Evolutionary conservation across 2,797 vertebrate species (phyloP).

Genomic region (Enteromius argenteus): DNA sequence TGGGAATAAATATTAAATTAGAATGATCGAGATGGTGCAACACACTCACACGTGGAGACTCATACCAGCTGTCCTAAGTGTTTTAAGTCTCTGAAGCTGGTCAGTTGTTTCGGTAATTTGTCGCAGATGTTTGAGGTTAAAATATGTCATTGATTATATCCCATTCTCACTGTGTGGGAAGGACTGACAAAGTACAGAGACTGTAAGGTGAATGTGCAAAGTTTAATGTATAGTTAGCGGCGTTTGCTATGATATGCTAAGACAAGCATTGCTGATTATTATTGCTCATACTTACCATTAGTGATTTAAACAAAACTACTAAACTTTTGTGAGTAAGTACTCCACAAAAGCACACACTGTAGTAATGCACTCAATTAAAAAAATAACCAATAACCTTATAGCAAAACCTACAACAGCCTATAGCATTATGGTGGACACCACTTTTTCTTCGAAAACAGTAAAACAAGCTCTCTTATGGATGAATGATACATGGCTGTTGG

Average conservation of each 20-base stretch:
- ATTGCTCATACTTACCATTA: not conserved
- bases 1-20: constrained; percentile 13
- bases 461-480: not conserved
- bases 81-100: constrained; percentile 27
- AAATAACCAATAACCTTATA: not conserved
- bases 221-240: constrained; percentile 20
- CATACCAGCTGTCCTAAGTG: constrained; percentile 28
- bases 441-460: not conserved
- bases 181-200: not conserved
- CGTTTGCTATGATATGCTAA: not conserved
- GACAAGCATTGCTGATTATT: constrained; percentile 1
- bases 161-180: not conserved
- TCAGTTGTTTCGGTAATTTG: constrained; percentile 39
- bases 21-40: not conserved
- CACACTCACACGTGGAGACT: constrained; percentile 10
- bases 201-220: constrained; percentile 25
- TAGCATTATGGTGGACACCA: not conserved
- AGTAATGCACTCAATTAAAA: not conserved
- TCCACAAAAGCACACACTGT: not conserved
- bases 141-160: constrained; percentile 9
- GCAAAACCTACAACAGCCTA: not conserved
- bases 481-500: constrained; percentile 13
- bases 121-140: constrained; percentile 45
- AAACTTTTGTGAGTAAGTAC: not conserved
- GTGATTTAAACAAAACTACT: not conserved